Conservation (phyloP, 2,888 invertebrate species). For the Pteria penguin region DNA sequence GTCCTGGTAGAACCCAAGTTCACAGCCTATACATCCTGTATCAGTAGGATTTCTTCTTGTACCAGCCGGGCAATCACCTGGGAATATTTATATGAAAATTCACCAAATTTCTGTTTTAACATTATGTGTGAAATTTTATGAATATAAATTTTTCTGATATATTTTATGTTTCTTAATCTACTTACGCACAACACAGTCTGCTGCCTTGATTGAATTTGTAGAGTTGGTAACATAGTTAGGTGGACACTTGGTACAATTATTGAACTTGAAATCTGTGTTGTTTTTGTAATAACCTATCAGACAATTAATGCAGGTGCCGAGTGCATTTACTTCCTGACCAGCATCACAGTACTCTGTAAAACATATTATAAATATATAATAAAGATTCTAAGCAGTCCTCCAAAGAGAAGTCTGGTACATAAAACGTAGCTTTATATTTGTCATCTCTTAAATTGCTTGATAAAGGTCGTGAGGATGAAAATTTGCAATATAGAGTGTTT, state of each 20-base stretch:
- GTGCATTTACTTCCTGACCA: conserved; percentile 45
- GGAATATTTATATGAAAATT: too few species aligned
- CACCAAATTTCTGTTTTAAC: too few species aligned
- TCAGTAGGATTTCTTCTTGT: conserved; percentile 50
- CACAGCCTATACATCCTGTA: conserved; percentile 87
- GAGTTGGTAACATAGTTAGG: conserved; percentile 14
- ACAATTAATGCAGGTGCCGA: conserved; percentile 37
- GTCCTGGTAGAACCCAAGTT: conserved; percentile 76
- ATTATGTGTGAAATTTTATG: too few species aligned
- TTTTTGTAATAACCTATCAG: conserved; percentile 23
- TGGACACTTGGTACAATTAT: conserved; percentile 27
- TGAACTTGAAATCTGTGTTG: conserved; percentile 25
- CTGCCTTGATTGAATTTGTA: background rate
- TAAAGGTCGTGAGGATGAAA: too few species aligned
- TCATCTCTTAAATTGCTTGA: too few species aligned
- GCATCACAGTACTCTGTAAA: conserved; percentile 82
- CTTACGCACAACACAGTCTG: conserved; percentile 56
- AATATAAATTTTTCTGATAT: too few species aligned
- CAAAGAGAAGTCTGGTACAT: too few species aligned
- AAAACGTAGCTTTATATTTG: too few species aligned
- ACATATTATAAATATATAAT: too few species aligned
- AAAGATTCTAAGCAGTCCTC: too few species aligned
- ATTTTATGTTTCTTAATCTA: too few species aligned
- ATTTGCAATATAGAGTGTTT: too few species aligned
- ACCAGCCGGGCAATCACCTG: conserved; percentile 58